A percentile compares a stretch with the other conserved stretches of the same genome.
phyloP scores from a whole-genome alignment of 64 coral and sea anemone species.

The Exaiptasia diaphana region DNA sequence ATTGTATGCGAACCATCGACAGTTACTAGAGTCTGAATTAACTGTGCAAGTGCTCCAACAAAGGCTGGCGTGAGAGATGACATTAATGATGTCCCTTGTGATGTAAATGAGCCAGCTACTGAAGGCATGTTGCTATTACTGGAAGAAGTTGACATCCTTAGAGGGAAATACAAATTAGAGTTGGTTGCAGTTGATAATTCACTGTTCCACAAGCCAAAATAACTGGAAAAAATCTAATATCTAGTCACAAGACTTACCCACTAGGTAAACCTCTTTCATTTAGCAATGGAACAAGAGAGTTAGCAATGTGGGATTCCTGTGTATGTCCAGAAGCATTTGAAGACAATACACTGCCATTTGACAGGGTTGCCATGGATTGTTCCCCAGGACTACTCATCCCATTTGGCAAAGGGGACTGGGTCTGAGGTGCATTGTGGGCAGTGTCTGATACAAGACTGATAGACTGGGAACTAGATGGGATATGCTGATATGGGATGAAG shows the following conservation, averaged over 20 bases:
- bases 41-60: slow-evolving; percentile 51
- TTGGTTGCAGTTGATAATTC: neutral
- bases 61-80: slow-evolving; percentile 69
- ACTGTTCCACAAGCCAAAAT: too few relatives aligned
- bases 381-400: slow-evolving; percentile 36
- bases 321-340: slow-evolving; percentile 49
- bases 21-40: slow-evolving; percentile 65
- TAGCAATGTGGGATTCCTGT: slow-evolving; percentile 50
- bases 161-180: neutral
- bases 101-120: slow-evolving; percentile 12
- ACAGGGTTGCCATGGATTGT: slow-evolving; percentile 8
- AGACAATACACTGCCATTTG: slow-evolving; percentile 50
- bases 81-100: neutral
- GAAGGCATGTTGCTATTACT: slow-evolving; percentile 25
- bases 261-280: slow-evolving; percentile 89
- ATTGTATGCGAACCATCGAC: slow-evolving; percentile 32
- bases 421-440: slow-evolving; percentile 18
- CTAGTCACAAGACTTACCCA: slow-evolving; percentile 50
- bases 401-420: slow-evolving; percentile 14
- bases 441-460: slow-evolving; percentile 60
- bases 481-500: slow-evolving; percentile 81
- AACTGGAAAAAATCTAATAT: neutral
- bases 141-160: slow-evolving; percentile 77
- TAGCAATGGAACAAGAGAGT: slow-evolving; percentile 67
- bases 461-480: slow-evolving; percentile 71